A percentile compares a stretch with the other conserved stretches of the same genome.
These are phyloP conservation scores for Malurus alboscapulatus DNA, from an alignment of 2,113 vertebrate genomes.

Conservation along the genomic window DNA sequence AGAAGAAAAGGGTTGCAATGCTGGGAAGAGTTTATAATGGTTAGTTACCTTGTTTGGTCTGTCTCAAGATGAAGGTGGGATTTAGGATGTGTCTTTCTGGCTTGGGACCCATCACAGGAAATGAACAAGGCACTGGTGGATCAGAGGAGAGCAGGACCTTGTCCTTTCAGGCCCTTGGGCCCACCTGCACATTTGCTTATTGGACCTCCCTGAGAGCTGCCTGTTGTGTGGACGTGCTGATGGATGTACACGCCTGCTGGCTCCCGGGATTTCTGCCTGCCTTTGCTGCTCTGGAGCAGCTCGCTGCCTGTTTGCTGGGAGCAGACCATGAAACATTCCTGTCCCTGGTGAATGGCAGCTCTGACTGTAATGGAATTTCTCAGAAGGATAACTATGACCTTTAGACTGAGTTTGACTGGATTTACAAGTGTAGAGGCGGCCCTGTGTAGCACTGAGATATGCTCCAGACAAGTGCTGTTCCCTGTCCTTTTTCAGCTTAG, in stretches of 20 bases:
- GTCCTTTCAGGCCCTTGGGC: neutral
- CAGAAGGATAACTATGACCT: neutral
- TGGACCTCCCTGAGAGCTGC: neutral
- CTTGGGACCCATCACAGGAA: neutral
- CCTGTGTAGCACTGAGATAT: neutral
- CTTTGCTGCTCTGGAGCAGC: neutral
- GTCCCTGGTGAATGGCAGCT: neutral
- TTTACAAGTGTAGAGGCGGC: neutral
- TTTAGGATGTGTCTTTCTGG: neutral
- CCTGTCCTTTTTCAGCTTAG: constrained; percentile 23
- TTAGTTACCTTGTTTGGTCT: neutral
- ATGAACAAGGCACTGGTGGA: neutral
- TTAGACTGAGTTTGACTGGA: neutral
- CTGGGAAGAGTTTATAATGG: neutral
- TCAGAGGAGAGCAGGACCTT: neutral
- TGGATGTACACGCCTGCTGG: rapidly evolving
- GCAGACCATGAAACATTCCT: neutral
- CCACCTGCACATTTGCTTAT: neutral
- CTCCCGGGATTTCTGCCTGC: neutral
- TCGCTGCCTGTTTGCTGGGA: neutral
- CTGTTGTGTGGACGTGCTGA: neutral
- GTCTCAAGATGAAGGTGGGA: neutral
- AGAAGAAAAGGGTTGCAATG: neutral
- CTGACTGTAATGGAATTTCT: neutral
- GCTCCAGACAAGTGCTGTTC: neutral